Conservation (phyloP, 2,113 vertebrate genomes). For the Macrotis lagotis region DNA sequence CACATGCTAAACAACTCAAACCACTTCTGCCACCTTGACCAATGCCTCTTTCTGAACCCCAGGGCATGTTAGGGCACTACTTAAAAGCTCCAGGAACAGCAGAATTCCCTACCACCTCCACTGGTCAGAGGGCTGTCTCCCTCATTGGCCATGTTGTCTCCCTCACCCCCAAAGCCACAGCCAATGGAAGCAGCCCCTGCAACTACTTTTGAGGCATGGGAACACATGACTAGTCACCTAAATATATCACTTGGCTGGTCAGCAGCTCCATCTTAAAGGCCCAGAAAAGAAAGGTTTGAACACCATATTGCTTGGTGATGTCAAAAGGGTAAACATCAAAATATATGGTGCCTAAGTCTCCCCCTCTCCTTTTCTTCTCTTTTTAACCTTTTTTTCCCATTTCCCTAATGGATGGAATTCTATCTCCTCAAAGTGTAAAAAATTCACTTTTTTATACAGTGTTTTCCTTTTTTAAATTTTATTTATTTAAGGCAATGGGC, state of each 20-base stretch:
- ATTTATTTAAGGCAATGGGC: too few species aligned
- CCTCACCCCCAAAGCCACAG: neutral
- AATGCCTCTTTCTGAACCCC: neutral
- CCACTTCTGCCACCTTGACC: neutral
- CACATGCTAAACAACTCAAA: neutral
- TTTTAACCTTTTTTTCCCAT: constrained; percentile 53
- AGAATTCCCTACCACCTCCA: neutral
- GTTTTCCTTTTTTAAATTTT: too few species aligned
- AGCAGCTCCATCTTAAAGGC: neutral
- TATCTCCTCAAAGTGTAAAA: neutral
- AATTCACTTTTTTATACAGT: neutral
- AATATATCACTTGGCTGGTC: neutral
- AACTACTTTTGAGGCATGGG: neutral
- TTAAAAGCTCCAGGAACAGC: neutral
- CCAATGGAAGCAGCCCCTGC: neutral
- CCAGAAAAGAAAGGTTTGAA: neutral
- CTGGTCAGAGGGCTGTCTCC: neutral
- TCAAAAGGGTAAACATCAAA: neutral
- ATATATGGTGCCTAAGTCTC: neutral
- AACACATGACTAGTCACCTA: neutral
- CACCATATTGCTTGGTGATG: neutral
- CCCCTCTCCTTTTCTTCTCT: constrained; percentile 18
- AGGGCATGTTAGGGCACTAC: neutral
- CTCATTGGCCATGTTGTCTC: neutral
- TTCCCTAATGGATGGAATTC: constrained; percentile 60